A percentile compares a stretch with the other conserved stretches of the same genome.
phyloP scores from a whole-genome alignment of 1,140 invertebrate species.

The Subanguina moxae region DNA sequence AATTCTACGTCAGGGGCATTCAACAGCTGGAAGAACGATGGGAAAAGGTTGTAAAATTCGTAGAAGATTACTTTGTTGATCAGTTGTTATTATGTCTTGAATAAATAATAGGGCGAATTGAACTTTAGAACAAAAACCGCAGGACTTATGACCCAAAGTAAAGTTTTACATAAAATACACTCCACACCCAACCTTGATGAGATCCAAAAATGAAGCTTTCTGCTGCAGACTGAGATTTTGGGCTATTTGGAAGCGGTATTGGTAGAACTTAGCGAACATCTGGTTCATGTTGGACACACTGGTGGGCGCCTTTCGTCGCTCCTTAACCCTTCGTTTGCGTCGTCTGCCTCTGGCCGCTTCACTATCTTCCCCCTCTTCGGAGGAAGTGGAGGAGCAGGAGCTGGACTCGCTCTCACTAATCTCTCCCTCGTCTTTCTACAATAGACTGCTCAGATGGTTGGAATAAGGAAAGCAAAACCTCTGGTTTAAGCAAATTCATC shows the following conservation, averaged over 20 bases:
- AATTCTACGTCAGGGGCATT: no score
- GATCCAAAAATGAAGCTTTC: conserved; percentile 12
- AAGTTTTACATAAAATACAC: no score
- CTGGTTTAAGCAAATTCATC: neutral
- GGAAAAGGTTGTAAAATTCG: no score
- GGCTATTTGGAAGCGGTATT: conserved; percentile 18
- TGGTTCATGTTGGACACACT: conserved; percentile 5
- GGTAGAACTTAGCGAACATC: conserved; percentile 16
- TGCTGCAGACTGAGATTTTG: conserved; percentile 19
- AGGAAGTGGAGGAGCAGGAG: conserved; percentile 5
- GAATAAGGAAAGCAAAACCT: neutral
- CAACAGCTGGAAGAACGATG: no score
- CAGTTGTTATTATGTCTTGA: neutral
- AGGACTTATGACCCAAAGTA: no score
- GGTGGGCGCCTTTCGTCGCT: conserved; percentile 5
- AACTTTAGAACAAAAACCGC: no score
- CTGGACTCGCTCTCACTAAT: conserved; percentile 17
- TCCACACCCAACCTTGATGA: conserved; percentile 12
- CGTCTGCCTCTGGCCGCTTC: conserved; percentile 8
- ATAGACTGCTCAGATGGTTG: neutral
- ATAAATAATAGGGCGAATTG: no score
- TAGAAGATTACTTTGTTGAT: no score
- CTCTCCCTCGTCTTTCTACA: conserved; percentile 20
- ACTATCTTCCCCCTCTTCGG: conserved; percentile 5
- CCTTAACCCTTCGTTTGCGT: neutral